Evolutionary conservation across 2,797 vertebrate species (phyloP), one percentile per base, ranked within the genome.

Genomic region (Microtus obscurus): DNA sequence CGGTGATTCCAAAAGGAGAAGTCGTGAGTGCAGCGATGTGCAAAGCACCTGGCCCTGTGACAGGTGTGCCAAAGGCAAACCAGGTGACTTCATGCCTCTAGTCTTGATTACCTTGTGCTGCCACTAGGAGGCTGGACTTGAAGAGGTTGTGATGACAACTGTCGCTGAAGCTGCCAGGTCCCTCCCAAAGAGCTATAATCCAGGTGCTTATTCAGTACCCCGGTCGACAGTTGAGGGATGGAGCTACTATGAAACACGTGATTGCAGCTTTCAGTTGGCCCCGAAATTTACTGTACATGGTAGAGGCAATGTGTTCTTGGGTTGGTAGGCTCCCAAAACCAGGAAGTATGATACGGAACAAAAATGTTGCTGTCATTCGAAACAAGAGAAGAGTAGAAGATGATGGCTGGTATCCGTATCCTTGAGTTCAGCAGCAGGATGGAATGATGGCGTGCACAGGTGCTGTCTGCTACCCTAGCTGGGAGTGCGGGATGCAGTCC

Each of bases 201-300:
- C 51, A 96, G 23, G 0, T 92, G 79, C 25, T 90, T 90, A 11
- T 94, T 89, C 1, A 82, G 9, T 0, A 92, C 6, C 3, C 98
- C 99, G 77, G 99, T 99, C 0, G 95, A 12, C 0, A 98, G 97
- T 87, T 98, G 98, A 51, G 94, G 92, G 0, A 93, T 95, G 4
- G 98, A 97, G 5, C 98, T 77, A 0, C 98, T 0, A 23, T 93
- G 95, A 78, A 97, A 97, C 21, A 95, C 87, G 2, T 98, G 79
- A 25, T 95, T 93, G 13, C 98, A 97, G 40, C 97, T 95, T 9
- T 98, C 94, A 2, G 16, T 1, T 0, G 97, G 95, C 0, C 94
- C 94, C 23, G 97, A 96, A 0, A 98, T 98, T 0, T 95, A 77
- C 69, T 96, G 6, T 0, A 81, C 5, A 0, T n/a, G 74, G 17